phyloP scores from a whole-genome alignment of 1,140 invertebrate species.

The Callitettix versicolor region DNA sequence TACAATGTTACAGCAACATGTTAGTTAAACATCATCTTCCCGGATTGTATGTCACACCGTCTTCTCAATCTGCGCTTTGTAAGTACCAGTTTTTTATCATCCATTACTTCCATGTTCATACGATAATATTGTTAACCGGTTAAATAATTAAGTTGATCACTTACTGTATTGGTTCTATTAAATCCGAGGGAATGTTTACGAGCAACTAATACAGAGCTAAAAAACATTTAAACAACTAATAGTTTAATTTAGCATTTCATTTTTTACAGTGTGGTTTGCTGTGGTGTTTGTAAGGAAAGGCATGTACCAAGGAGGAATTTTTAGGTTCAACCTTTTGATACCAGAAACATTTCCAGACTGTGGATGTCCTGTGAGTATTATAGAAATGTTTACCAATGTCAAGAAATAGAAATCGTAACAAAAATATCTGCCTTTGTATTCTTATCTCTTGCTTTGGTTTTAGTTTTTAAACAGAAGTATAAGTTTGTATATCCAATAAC shows the following conservation, averaged over 20 bases:
- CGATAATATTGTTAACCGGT: too few relatives aligned
- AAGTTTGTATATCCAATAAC: background rate
- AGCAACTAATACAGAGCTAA: too few relatives aligned
- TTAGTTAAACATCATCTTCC: constrained; percentile 36
- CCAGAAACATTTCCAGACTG: constrained; percentile 82
- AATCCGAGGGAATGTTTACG: too few relatives aligned
- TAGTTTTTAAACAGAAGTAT: background rate
- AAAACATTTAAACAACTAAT: too few relatives aligned
- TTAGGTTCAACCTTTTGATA: constrained; percentile 76
- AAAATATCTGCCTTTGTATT: too few relatives aligned
- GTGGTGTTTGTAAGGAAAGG: constrained; percentile 83
- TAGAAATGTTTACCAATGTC: constrained; percentile 6
- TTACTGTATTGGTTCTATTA: constrained; percentile 4
- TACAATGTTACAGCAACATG: constrained; percentile 13
- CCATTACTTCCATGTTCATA: too few relatives aligned
- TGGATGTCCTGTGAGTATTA: constrained; percentile 60
- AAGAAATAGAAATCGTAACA: constrained; percentile 18
- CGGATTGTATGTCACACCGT: constrained; percentile 87
- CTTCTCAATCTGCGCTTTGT: constrained; percentile 64
- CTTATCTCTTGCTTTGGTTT: background rate
- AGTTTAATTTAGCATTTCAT: too few relatives aligned
- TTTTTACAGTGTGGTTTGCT: constrained; percentile 79
- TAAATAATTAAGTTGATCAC: too few relatives aligned
- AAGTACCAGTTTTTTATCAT: constrained; percentile 29
- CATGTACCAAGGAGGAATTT: constrained; percentile 76